These are phyloP conservation scores for Morphnarchus princeps DNA, from an alignment of 2,113 vertebrate species.

Conservation along the genomic window DNA sequence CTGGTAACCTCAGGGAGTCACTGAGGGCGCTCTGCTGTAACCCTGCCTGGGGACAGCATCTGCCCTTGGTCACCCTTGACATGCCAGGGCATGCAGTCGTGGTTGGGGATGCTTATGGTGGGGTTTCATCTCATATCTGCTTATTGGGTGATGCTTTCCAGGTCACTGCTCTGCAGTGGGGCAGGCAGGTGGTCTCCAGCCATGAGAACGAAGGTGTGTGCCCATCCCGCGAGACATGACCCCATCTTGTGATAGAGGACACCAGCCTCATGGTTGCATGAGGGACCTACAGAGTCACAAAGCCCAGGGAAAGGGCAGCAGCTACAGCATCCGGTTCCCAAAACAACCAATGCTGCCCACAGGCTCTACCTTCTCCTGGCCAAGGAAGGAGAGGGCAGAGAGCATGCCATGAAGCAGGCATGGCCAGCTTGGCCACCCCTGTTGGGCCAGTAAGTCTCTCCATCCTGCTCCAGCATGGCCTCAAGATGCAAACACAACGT, in stretches of 20 bases:
- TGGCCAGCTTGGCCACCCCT: not conserved
- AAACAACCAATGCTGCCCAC: not conserved
- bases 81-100: not conserved
- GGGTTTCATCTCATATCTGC: not conserved
- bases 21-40: not conserved
- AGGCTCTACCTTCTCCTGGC: not conserved
- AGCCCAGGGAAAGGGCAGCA: not conserved
- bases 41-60: not conserved
- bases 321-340: not conserved
- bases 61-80: not conserved
- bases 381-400: not conserved
- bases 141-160: not conserved
- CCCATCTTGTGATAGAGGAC: not conserved
- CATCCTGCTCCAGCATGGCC: not conserved
- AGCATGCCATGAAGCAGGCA: not conserved
- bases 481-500: not conserved
- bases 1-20: fast-evolving
- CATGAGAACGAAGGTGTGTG: fast-evolving
- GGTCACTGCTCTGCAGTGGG: not conserved
- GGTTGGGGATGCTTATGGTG: not conserved
- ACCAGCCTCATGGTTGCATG: not conserved
- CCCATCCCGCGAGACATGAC: not conserved
- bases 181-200: not conserved
- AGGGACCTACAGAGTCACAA: not conserved
- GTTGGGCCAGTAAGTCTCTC: not conserved